These are phyloP conservation scores for Bombyx huttoni DNA, from an alignment of 2,888 invertebrate species.

Conservation along the genomic window DNA sequence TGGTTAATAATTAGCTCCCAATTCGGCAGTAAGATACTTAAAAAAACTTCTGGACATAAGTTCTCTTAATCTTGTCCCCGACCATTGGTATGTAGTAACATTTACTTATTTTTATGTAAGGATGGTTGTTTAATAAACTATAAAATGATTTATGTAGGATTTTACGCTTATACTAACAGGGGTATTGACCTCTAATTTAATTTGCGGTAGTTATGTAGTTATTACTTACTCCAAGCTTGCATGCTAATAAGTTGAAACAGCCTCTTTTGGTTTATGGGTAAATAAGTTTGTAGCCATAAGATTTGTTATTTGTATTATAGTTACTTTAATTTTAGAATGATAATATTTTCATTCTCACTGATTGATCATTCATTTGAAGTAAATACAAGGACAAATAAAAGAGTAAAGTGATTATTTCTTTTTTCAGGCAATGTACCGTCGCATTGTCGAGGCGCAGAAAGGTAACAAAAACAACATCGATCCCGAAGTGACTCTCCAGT, in stretches of 20 bases:
- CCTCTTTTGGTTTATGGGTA: constrained; percentile 63
- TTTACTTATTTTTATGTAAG: too few species aligned
- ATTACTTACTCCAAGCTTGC: constrained; percentile 32
- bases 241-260: constrained; percentile 62
- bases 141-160: neutral
- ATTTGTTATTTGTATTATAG: neutral
- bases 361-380: neutral
- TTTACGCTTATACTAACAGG: constrained; percentile 3
- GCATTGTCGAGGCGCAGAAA: constrained; percentile 83
- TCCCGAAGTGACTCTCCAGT: constrained; percentile 93
- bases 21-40: too few species aligned
- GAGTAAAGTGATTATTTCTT: constrained; percentile 8
- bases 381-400: neutral
- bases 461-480: constrained; percentile 80
- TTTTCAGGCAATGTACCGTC: constrained; percentile 87
- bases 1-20: too few species aligned
- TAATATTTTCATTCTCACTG: neutral
- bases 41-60: too few species aligned
- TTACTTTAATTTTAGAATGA: neutral
- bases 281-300: neutral
- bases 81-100: too few species aligned
- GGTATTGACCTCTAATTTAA: neutral
- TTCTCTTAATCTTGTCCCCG: too few species aligned
- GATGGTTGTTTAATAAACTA: neutral
- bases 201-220: neutral